phyloP scores from a whole-genome alignment of 2,113 vertebrate genomes.

The Chlamydotis undulata region DNA sequence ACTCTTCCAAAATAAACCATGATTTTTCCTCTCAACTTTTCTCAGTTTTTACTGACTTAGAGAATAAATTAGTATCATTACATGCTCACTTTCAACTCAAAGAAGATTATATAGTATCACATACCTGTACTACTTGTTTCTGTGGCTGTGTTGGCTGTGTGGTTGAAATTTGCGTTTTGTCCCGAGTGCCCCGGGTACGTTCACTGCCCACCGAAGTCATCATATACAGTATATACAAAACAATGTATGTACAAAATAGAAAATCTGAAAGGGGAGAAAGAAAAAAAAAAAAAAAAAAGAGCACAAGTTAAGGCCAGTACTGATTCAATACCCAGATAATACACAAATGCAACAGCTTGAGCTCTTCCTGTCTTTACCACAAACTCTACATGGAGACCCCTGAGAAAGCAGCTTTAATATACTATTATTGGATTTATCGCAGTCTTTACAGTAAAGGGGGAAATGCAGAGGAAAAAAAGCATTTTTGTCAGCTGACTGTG shows the following conservation, averaged over 20 bases:
- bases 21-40: not conserved
- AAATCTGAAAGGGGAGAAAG: slow-evolving; percentile 83
- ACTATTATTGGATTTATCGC: not conserved
- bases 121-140: slow-evolving; percentile 93
- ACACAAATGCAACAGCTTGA: not conserved
- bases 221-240: slow-evolving; percentile 99
- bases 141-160: slow-evolving; percentile 88
- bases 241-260: slow-evolving; percentile 99
- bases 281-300: not conserved
- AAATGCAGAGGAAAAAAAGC: not conserved
- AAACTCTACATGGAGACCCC: not conserved
- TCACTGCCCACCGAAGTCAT: slow-evolving; percentile 97
- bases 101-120: not conserved
- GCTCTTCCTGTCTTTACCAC: not conserved
- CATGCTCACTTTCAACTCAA: not conserved
- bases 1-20: not conserved
- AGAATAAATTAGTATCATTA: not conserved
- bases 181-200: slow-evolving; percentile 89
- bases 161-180: slow-evolving; percentile 84
- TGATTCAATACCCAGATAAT: not conserved
- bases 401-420: not conserved
- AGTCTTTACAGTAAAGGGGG: not conserved
- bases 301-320: not conserved
- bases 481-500: not conserved
- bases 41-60: not conserved